Conservation (phyloP, 2,888 invertebrate genomes). For the Neoitamus cyanurus region DNA sequence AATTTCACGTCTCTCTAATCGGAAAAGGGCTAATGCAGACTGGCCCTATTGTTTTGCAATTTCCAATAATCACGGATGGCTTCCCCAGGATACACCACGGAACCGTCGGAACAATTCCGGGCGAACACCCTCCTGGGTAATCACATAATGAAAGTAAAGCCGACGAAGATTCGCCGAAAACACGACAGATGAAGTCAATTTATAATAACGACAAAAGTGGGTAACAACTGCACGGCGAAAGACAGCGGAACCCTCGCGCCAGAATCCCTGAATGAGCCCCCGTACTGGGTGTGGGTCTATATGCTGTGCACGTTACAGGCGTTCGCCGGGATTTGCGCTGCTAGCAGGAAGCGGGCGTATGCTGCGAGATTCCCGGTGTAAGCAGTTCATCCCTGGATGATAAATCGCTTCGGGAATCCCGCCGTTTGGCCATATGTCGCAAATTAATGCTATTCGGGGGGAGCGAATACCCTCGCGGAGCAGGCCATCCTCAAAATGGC, state of each 20-base stretch:
- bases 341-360: neutral
- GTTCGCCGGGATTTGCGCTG: conserved; percentile 13
- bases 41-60: neutral
- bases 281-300: neutral
- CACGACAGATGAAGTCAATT: conserved; percentile 37
- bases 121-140: neutral
- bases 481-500: neutral
- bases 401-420: conserved; percentile 24
- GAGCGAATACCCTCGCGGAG: neutral
- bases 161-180: neutral
- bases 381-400: conserved; percentile 40
- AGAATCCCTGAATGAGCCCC: neutral
- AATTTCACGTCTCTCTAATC: neutral
- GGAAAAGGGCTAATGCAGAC: neutral
- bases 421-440: conserved; percentile 40
- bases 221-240: conserved; percentile 22
- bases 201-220: conserved; percentile 39
- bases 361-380: neutral
- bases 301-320: neutral
- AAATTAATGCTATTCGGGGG: conserved; percentile 24
- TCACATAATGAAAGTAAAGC: conserved; percentile 7
- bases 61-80: neutral
- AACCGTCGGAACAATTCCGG: neutral
- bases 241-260: neutral
- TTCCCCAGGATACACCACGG: neutral